Percentiles rank a stretch among this genome's conserved stretches.
phyloP scores from a whole-genome alignment of 2,113 vertebrate genomes.

The Alectura lathami region DNA sequence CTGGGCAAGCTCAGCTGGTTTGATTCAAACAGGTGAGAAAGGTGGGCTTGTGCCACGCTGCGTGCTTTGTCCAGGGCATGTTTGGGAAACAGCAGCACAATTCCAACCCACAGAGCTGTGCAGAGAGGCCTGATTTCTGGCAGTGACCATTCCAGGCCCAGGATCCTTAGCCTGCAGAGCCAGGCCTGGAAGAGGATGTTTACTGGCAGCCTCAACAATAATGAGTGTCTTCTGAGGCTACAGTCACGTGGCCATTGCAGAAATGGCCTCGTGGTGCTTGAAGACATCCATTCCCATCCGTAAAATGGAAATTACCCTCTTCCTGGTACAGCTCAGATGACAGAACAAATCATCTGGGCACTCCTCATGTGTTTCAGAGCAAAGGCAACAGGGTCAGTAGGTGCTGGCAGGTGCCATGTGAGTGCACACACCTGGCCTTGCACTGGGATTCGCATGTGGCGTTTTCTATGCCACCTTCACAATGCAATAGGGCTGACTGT shows the following conservation, averaged over 20 bases:
- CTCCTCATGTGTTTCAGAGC: not conserved
- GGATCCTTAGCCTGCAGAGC: not conserved
- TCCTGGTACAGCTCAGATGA: constrained; percentile 29
- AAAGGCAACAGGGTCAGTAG: not conserved
- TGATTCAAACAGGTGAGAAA: not conserved
- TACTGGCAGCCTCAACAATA: not conserved
- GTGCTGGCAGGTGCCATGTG: not conserved
- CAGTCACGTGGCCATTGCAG: not conserved
- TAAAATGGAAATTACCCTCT: constrained; percentile 41
- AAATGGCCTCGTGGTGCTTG: not conserved
- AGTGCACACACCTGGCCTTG: not conserved
- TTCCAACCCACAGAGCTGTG: not conserved
- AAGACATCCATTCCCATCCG: not conserved
- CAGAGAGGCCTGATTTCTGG: not conserved
- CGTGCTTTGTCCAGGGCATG: not conserved
- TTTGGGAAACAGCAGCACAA: not conserved
- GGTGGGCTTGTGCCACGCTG: not conserved
- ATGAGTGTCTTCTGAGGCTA: constrained; percentile 7
- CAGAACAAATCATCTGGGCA: not conserved
- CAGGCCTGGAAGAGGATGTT: constrained; percentile 33
- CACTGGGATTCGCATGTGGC: not conserved
- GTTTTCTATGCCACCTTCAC: not conserved
- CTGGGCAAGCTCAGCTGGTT: not conserved
- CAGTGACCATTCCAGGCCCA: not conserved
- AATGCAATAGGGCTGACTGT: not conserved